A percentile compares a stretch with the other conserved stretches of the same genome.
phyloP scores from a whole-genome alignment of 2,888 invertebrate genomes.

The Amphimallon solstitiale region DNA sequence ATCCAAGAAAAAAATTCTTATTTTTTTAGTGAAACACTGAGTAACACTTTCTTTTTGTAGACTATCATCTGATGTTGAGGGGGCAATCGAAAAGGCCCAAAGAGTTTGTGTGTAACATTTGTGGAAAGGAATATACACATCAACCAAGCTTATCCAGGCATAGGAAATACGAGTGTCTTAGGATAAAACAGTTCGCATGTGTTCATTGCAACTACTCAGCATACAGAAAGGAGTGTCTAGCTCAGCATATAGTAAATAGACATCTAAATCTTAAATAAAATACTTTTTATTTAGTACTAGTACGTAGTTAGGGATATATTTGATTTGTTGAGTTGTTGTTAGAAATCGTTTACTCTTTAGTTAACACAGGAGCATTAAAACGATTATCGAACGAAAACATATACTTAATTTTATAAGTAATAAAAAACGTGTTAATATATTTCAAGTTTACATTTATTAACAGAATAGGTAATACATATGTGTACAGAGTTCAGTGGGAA shows the following conservation, averaged over 20 bases:
- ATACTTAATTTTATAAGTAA: too few species aligned
- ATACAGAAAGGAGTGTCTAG: conserved; percentile 70
- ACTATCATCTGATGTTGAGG: not conserved
- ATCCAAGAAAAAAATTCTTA: not conserved
- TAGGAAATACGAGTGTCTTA: conserved; percentile 76
- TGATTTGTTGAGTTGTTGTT: too few species aligned
- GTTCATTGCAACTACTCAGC: conserved; percentile 71
- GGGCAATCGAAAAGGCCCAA: conserved; percentile 2
- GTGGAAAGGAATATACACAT: conserved; percentile 84
- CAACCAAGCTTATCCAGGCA: conserved; percentile 80
- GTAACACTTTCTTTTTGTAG: conserved; percentile 27
- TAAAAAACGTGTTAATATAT: too few species aligned
- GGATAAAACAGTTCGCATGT: conserved; percentile 72
- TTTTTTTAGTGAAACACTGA: not conserved
- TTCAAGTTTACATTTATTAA: too few species aligned
- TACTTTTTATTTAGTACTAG: not conserved
- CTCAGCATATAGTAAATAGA: conserved; percentile 33
- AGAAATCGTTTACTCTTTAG: too few species aligned
- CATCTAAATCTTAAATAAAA: conserved; percentile 9
- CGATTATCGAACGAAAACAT: too few species aligned
- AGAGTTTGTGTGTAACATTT: conserved; percentile 68
- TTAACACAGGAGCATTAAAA: too few species aligned
- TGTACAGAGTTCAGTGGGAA: too few species aligned
- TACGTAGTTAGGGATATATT: too few species aligned
- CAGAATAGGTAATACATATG: too few species aligned